These are phyloP conservation scores for Pharmacophagus antenor DNA, from an alignment of 2,888 invertebrate species.

Conservation along the genomic window DNA sequence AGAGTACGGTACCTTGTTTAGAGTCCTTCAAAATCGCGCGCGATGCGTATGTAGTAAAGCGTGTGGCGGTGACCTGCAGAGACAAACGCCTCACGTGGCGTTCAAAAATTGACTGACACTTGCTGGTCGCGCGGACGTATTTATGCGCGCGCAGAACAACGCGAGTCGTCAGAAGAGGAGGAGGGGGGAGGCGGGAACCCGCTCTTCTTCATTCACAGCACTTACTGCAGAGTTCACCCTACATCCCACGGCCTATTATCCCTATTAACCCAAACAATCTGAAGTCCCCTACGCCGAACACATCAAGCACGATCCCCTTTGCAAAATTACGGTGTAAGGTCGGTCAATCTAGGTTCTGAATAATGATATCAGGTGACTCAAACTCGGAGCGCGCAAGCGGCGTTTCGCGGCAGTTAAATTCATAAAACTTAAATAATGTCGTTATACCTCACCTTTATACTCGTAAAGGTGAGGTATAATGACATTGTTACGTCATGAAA, in stretches of 20 bases:
- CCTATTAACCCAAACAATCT: slow-evolving; percentile 35
- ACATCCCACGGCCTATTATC: slow-evolving; percentile 39
- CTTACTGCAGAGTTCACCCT: slow-evolving; percentile 26
- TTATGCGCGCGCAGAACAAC: slow-evolving; percentile 74
- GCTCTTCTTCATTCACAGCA: slow-evolving; percentile 34
- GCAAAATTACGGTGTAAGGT: slow-evolving; percentile 1
- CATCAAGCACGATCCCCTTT: slow-evolving; percentile 1
- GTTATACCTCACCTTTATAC: too few species aligned
- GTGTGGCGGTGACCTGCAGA: slow-evolving; percentile 30
- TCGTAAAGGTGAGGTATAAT: too few species aligned
- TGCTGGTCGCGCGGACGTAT: slow-evolving; percentile 58
- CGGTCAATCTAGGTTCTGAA: background rate
- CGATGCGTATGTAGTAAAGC: slow-evolving; percentile 37
- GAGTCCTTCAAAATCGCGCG: slow-evolving; percentile 39
- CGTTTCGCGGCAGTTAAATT: background rate
- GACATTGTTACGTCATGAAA: too few species aligned
- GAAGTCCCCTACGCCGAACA: slow-evolving; percentile 15
- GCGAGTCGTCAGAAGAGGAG: slow-evolving; percentile 56
- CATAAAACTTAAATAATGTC: background rate
- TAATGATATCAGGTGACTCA: slow-evolving; percentile 1
- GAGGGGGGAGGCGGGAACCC: slow-evolving; percentile 35
- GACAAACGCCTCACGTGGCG: slow-evolving; percentile 46
- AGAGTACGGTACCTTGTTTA: slow-evolving; percentile 40
- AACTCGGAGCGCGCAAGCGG: background rate
- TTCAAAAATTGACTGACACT: slow-evolving; percentile 68